Evolutionary conservation across 2,888 invertebrate species (phyloP).

Genomic region (Liodrosophila aerea): DNA sequence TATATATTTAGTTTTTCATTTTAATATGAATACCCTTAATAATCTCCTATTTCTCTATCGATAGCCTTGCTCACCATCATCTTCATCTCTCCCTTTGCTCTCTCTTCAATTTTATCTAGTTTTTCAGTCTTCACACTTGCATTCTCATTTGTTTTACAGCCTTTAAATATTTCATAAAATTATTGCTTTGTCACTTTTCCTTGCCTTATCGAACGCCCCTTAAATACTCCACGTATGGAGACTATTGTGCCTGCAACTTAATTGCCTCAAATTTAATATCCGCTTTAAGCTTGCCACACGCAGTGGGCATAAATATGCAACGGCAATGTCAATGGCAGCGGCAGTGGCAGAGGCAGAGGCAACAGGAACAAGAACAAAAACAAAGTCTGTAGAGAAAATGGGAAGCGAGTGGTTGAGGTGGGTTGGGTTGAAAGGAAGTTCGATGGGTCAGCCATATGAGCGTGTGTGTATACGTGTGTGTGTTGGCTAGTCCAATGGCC

Average conservation of each 20-base stretch:
- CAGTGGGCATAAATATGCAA: constrained; percentile 63
- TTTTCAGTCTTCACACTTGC: no score
- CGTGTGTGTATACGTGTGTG: not conserved
- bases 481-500: not conserved
- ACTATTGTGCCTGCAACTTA: constrained; percentile 53
- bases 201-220: not conserved
- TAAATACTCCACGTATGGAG: no score
- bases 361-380: constrained; percentile 32
- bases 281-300: constrained; percentile 61
- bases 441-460: constrained; percentile 4
- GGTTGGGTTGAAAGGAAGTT: constrained; percentile 19
- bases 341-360: no score
- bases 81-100: no score
- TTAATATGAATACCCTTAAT: no score
- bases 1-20: no score
- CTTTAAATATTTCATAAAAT: no score
- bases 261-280: constrained; percentile 73
- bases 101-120: no score
- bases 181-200: not conserved
- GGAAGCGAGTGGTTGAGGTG: not conserved
- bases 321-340: constrained; percentile 34
- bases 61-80: no score
- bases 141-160: no score
- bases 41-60: no score
- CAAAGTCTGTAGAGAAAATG: constrained; percentile 13